These are phyloP conservation scores for Corvus moneduloides DNA, from an alignment of 2,113 vertebrate species.

Conservation along the genomic window DNA sequence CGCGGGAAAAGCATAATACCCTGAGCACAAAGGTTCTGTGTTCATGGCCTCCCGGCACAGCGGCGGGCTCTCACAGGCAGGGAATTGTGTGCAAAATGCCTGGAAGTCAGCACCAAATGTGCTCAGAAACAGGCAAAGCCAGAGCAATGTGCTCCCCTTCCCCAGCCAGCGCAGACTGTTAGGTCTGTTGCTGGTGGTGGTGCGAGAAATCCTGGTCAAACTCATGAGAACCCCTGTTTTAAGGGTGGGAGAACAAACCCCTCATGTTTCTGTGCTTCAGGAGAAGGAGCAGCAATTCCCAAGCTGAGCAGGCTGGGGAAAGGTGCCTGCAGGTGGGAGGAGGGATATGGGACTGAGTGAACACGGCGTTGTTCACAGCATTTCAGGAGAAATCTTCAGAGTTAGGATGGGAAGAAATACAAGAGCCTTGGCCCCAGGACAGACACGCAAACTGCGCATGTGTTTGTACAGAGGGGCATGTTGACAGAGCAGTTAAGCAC, in stretches of 20 bases:
- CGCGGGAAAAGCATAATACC: background rate
- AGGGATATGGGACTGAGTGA: fast-evolving
- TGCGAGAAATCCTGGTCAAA: background rate
- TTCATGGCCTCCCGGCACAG: constrained; percentile 7
- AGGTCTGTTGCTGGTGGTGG: background rate
- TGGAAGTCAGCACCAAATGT: background rate
- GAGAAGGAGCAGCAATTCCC: background rate
- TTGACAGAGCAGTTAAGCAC: background rate
- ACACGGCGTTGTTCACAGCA: fast-evolving
- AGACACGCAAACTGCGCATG: background rate
- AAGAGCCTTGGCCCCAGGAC: background rate
- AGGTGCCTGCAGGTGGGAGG: background rate
- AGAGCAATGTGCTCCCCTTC: background rate
- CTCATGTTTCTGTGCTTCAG: background rate
- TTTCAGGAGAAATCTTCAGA: background rate
- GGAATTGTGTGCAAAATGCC: constrained; percentile 19
- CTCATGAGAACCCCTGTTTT: background rate
- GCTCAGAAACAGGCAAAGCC: background rate
- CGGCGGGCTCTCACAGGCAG: background rate
- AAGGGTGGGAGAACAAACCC: background rate
- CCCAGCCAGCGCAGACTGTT: fast-evolving
- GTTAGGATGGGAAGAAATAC: background rate
- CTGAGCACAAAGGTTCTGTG: constrained; percentile 70
- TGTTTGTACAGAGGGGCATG: background rate
- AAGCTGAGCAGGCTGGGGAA: background rate